Base-by-base conservation (phyloP, 1,140 invertebrate genomes). In the Trichomalopsis sarcophagae region DNA sequence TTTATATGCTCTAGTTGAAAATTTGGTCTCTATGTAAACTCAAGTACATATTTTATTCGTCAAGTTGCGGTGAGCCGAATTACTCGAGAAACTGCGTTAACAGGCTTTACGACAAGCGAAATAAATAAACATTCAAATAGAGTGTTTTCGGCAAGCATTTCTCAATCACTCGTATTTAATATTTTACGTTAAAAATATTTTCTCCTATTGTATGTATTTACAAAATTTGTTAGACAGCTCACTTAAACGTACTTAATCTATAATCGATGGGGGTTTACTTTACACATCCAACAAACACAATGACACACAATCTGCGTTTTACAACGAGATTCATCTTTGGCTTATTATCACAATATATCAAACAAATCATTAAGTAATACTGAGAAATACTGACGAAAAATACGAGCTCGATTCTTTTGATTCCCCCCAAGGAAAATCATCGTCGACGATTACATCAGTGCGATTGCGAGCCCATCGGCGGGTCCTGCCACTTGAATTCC, bases 401-500 rank as follows among this genome's bases (percentile, higher is more conserved):
- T n/a, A n/a, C 40, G 9, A 44, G 7, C 6, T 44, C 40, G 40
- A 44, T 36, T 36, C 5, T 36, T 36, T 75, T 27, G 27, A 27
- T 27, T 27, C 27, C 27, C 27, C 27, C 27, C 36, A 5, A 36
- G 55, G 2, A 77, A 50, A 23, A 50, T 47, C 74, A 50, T 50
- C 23, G 21, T 3, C 69, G 33, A 13, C 23, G n/a, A 84, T 80
- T 75, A 6, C 11, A 80, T 82, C 87, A 86, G 85, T 89, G 89
- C 55, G 88, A 89, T 66, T 86, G 87, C 62, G 90, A 89, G 82
- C 89, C 89, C 82, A 92, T 90, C 84, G 93, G 92, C 36, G 93
- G 92, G 91, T 96, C 95, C 78, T 95, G 95, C 96, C 96, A 96
- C 86, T 95, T 95, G 90, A 96, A 96, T 90, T 96, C 94, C 86